Evolutionary conservation across 1,140 invertebrate species (phyloP).

Genomic region (Choristoneura fumiferana): DNA sequence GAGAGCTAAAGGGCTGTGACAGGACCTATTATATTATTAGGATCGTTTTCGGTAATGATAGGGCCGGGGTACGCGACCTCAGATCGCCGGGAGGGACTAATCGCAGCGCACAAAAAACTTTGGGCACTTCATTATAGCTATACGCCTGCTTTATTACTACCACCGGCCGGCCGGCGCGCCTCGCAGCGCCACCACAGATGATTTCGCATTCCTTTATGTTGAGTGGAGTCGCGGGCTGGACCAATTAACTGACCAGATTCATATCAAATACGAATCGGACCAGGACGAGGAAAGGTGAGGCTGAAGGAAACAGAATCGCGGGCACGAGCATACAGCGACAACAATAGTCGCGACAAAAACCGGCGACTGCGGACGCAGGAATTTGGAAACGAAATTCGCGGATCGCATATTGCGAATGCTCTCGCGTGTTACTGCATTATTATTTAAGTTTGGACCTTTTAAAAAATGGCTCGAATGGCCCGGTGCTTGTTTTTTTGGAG

Average conservation of each 20-base stretch:
- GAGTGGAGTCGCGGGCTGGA: constrained; percentile 36
- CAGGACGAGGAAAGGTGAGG: constrained; percentile 25
- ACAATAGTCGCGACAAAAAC: constrained; percentile 72
- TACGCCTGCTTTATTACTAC: constrained; percentile 44
- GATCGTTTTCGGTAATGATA: constrained; percentile 74
- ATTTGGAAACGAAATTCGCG: constrained; percentile 74
- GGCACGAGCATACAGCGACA: constrained; percentile 26
- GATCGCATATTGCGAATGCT: constrained; percentile 75
- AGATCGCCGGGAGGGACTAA: constrained; percentile 63
- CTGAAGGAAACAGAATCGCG: constrained; percentile 32
- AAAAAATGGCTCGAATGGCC: constrained; percentile 66
- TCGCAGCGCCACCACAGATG: constrained; percentile 36
- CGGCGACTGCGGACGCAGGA: constrained; percentile 45
- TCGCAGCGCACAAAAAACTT: constrained; percentile 61
- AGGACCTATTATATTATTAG: constrained; percentile 75
- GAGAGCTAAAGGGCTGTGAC: constrained; percentile 57
- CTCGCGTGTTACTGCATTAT: constrained; percentile 78
- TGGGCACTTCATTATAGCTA: constrained; percentile 66
- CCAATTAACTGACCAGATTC: constrained; percentile 34
- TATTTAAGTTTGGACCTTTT: constrained; percentile 73
- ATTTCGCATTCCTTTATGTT: constrained; percentile 63
- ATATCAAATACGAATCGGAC: constrained; percentile 25
- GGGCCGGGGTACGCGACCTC: constrained; percentile 59
- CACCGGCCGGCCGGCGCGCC: constrained; percentile 18
- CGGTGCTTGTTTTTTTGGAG: constrained; percentile 65